A percentile compares a stretch with the other conserved stretches of the same genome.
phyloP scores from a whole-genome alignment of 2,113 vertebrate species.

The Melospiza georgiana region DNA sequence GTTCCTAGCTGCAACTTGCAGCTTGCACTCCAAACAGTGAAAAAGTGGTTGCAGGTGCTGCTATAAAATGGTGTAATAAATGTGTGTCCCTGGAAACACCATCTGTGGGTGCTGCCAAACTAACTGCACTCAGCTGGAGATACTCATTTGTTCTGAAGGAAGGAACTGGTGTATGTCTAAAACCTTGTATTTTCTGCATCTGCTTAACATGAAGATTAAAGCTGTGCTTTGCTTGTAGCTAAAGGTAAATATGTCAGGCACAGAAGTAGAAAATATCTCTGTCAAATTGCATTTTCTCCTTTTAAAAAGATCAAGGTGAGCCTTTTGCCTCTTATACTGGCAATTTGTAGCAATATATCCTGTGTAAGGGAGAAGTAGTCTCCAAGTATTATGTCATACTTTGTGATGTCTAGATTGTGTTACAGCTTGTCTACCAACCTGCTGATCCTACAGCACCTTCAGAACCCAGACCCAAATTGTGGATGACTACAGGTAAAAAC shows the following conservation, averaged over 20 bases:
- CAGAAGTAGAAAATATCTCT: not conserved
- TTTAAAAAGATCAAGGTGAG: not conserved
- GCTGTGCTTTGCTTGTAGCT: not conserved
- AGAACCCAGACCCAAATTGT: not conserved
- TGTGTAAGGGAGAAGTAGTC: not conserved
- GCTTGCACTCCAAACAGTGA: not conserved
- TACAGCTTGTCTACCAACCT: not conserved
- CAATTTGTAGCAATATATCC: not conserved
- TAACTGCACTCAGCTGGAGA: not conserved
- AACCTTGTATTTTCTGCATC: not conserved
- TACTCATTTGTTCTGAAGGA: not conserved
- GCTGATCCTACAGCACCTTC: not conserved
- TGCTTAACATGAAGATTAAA: not conserved
- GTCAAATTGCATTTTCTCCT: not conserved
- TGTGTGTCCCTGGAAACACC: accelerated
- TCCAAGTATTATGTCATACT: not conserved
- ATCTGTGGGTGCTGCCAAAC: not conserved
- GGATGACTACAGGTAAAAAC: not conserved
- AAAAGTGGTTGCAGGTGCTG: not conserved
- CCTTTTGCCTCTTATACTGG: not conserved
- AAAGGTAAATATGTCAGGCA: not conserved
- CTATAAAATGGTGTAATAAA: not conserved
- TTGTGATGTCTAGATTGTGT: not conserved
- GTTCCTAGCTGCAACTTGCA: not conserved
- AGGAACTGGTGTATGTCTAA: not conserved